Conservation (phyloP, 2,888 invertebrate genomes). For the Cheilosia pagana region DNA sequence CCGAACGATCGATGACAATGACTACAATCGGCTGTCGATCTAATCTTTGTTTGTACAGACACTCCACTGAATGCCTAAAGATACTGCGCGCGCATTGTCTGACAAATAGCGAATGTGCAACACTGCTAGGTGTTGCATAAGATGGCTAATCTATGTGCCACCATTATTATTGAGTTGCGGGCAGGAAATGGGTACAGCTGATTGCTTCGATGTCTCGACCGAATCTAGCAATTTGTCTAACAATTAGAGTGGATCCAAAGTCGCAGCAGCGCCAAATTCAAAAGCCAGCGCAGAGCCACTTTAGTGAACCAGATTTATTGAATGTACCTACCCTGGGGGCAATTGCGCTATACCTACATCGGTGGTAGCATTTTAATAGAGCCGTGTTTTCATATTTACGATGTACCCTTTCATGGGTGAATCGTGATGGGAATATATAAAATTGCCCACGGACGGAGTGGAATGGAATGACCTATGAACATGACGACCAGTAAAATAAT, state of each 20-base stretch:
- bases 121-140: conserved; percentile 55
- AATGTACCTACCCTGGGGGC: conserved; percentile 18
- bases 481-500: background rate
- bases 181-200: conserved; percentile 51
- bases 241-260: conserved; percentile 63
- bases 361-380: conserved; percentile 50
- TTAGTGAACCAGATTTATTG: conserved; percentile 41
- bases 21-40: conserved; percentile 21
- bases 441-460: background rate
- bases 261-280: background rate
- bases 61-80: conserved; percentile 37
- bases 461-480: background rate
- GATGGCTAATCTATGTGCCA: conserved; percentile 43
- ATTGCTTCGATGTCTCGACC: conserved; percentile 11
- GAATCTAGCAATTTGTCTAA: conserved; percentile 26
- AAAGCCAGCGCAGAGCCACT: background rate
- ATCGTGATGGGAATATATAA: conserved; percentile 25
- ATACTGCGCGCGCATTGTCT: conserved; percentile 20
- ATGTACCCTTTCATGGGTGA: background rate
- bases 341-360: conserved; percentile 32
- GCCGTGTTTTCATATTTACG: conserved; percentile 1
- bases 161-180: conserved; percentile 51
- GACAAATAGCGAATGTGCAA: conserved; percentile 57
- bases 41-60: conserved; percentile 47
- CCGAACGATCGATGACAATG: conserved; percentile 48